Evolutionary conservation across 2,113 vertebrate genomes (phyloP).

Genomic region (Zosterops japonicus): DNA sequence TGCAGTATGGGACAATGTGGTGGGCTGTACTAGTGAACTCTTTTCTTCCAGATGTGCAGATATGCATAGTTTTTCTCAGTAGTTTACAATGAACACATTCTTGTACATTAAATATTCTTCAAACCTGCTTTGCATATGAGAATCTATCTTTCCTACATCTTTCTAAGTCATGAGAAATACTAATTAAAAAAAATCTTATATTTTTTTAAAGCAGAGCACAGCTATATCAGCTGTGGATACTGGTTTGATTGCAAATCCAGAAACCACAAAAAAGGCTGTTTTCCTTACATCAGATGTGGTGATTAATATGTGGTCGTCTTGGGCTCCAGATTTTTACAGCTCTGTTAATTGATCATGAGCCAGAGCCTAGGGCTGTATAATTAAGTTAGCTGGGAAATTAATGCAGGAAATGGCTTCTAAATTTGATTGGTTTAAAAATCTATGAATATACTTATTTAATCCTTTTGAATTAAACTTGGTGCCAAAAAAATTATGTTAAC

Average conservation of each 20-base stretch:
- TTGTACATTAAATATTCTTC: not conserved
- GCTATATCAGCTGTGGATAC: slow-evolving; percentile 4
- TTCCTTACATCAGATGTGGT: slow-evolving; percentile 52
- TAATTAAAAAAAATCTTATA: not conserved
- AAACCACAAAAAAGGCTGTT: slow-evolving; percentile 51
- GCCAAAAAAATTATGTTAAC: slow-evolving; percentile 61
- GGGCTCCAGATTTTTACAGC: slow-evolving; percentile 57
- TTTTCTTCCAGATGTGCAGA: not conserved
- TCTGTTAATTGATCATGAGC: slow-evolving; percentile 69
- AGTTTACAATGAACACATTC: not conserved
- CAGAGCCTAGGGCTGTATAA: slow-evolving; percentile 69
- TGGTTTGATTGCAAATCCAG: slow-evolving; percentile 45
- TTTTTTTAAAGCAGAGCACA: not conserved
- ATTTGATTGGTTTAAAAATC: slow-evolving; percentile 72
- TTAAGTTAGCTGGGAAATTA: slow-evolving; percentile 73
- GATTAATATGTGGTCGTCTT: slow-evolving; percentile 61
- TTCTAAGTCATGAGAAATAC: not conserved
- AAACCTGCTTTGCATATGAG: not conserved
- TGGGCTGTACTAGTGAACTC: not conserved
- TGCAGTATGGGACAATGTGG: not conserved
- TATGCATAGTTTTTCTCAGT: not conserved
- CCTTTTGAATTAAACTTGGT: slow-evolving; percentile 63
- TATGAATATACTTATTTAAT: slow-evolving; percentile 69
- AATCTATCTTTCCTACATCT: not conserved
- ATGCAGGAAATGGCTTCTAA: slow-evolving; percentile 67